Base-by-base conservation (phyloP, 2,888 invertebrate genomes). In the Andricus curvator region DNA sequence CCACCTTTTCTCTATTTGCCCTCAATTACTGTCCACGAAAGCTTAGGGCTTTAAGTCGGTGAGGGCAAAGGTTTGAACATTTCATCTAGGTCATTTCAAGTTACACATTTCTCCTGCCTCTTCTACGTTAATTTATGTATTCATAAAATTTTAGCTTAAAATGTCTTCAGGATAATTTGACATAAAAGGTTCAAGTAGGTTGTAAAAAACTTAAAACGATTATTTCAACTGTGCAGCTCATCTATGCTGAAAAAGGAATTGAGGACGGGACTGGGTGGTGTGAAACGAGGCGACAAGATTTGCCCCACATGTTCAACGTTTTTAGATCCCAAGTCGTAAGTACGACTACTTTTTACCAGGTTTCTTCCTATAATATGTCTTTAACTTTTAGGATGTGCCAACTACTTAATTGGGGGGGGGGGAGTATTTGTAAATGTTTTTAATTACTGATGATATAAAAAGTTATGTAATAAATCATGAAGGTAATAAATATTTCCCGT, bases 1-100 rank as follows among this genome's bases (percentile, higher is more conserved):
- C 81, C 84, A 85, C 82, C 83, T 86, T 86, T 87, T 81, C 86
- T 88, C 87, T 85, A 86, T 89, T 90, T 88, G 85, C 84, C 85
- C 84, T 85, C 88, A 88, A 89, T 90, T 89, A 87, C 86, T 85
- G 86, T 84, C 85, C 65, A 29, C 78, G 64, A 66, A 78, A 83
- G 83, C 81, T 81, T 79, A 80, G 81, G 68, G 83, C 66, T 83
- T 80, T 76, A 78, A 68, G 79, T 77, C 77, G 68, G n/a, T n/a
- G 3, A 6, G 68, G 9, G 62, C 1, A 62, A 62, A 25, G 15
- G 25, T 62, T 25, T 25, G 6, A 62, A 25, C 4, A 22, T 62
- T 62, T 25, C 2, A 62, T 62, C 5, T 22, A 13, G 62, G 13
- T 25, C 62, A 25, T 25, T 25, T 25, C 22, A 56, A 11, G 56